Evolutionary conservation across 2,888 invertebrate species (phyloP).

Genomic region (Melieria crassipennis): DNA sequence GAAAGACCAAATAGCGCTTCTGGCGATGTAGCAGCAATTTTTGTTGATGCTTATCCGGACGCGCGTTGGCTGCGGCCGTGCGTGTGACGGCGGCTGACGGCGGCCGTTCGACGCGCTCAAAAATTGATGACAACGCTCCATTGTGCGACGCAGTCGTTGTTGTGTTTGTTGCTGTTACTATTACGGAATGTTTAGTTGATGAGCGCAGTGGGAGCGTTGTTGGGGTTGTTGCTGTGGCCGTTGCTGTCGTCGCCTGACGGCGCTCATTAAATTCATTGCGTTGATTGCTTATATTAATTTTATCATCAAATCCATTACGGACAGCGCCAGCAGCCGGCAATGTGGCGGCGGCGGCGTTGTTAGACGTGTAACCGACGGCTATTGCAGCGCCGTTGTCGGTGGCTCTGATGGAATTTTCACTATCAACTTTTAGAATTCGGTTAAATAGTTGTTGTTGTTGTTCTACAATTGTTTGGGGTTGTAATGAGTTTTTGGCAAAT

Average conservation of each 20-base stretch:
- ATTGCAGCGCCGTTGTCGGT: slow-evolving; percentile 5
- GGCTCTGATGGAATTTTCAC: slow-evolving; percentile 5
- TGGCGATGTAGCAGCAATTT: slow-evolving; percentile 59
- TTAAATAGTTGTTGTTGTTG: too few species aligned
- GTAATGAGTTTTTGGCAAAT: too few species aligned
- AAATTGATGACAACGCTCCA: slow-evolving; percentile 21
- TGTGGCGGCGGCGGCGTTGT: background rate
- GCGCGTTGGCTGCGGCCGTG: background rate
- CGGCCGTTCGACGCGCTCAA: slow-evolving; percentile 32
- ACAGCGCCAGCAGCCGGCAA: background rate
- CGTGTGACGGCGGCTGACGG: background rate
- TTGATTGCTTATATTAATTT: slow-evolving; percentile 46
- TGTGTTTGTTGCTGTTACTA: slow-evolving; percentile 7
- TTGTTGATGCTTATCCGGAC: slow-evolving; percentile 17
- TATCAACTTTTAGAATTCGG: too few species aligned
- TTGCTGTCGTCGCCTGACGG: slow-evolving; percentile 20
- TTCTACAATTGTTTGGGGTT: too few species aligned
- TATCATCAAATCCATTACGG: slow-evolving; percentile 41
- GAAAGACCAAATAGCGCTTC: slow-evolving; percentile 67
- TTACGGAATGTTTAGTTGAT: slow-evolving; percentile 34
- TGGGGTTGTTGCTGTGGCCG: slow-evolving; percentile 18
- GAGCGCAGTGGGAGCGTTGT: slow-evolving; percentile 13
- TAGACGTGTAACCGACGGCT: background rate
- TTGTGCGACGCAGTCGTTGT: background rate
- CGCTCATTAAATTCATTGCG: slow-evolving; percentile 38